These are phyloP conservation scores for Stictocephala bisonia DNA, from an alignment of 2,888 invertebrate genomes.

Conservation along the genomic window DNA sequence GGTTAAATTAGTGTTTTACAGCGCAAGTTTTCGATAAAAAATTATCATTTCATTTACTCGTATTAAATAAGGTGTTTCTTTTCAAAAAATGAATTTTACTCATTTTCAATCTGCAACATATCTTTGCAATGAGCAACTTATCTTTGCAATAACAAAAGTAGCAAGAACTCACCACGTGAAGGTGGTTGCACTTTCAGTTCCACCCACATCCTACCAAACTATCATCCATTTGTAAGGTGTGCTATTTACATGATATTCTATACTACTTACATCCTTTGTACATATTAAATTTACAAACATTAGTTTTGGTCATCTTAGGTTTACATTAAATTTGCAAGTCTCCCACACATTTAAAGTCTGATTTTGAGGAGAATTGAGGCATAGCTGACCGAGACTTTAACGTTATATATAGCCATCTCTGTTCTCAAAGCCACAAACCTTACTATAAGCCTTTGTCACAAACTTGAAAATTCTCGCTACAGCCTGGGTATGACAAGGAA, in stretches of 20 bases:
- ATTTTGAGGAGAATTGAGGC: neutral
- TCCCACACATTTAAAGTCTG: constrained; percentile 7
- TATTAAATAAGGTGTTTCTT: no score
- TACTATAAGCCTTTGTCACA: constrained; percentile 39
- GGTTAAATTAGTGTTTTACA: neutral
- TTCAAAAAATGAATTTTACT: neutral
- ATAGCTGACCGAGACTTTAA: constrained; percentile 20
- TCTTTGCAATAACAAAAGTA: constrained; percentile 8
- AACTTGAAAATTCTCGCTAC: constrained; percentile 46
- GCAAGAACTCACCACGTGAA: no score
- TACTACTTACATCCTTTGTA: neutral
- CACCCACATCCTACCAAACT: neutral
- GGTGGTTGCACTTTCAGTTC: constrained; percentile 24
- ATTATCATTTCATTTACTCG: no score
- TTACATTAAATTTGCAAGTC: neutral
- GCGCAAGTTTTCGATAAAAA: no score
- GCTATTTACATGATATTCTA: neutral
- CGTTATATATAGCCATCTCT: constrained; percentile 36
- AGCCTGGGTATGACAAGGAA: constrained; percentile 51
- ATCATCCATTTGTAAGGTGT: constrained; percentile 2
- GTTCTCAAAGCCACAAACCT: constrained; percentile 10
- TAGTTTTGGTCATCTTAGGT: no score
- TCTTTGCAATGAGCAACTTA: no score
- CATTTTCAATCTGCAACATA: constrained; percentile 6
- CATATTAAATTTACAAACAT: neutral